These are phyloP conservation scores for Sarotherodon lohbergeri DNA, from an alignment of 2,113 vertebrate species.

Conservation along the genomic window DNA sequence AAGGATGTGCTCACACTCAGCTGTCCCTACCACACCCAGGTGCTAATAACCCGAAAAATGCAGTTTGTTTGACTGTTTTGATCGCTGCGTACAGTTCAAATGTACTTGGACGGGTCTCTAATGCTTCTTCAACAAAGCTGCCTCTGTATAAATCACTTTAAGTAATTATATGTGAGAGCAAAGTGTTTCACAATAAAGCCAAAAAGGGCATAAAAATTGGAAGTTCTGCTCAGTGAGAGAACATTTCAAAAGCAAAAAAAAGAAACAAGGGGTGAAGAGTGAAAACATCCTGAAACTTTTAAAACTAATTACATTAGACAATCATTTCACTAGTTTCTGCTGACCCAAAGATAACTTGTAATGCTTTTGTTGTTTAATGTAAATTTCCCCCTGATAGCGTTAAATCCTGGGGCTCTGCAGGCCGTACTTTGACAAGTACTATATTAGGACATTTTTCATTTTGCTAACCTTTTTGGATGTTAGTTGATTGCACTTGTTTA, in stretches of 20 bases:
- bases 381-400: neutral
- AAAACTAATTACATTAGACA: neutral
- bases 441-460: neutral
- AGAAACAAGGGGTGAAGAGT: accelerated
- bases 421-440: neutral
- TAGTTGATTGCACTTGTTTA: neutral
- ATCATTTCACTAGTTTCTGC: neutral
- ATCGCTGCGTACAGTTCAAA: accelerated
- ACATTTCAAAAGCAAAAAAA: neutral
- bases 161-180: neutral
- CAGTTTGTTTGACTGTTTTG: neutral
- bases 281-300: neutral
- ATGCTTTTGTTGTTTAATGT: neutral
- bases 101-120: accelerated
- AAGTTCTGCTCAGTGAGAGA: neutral
- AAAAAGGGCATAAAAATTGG: neutral
- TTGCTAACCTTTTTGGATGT: neutral
- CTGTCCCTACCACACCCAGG: neutral
- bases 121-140: neutral
- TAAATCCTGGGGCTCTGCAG: neutral
- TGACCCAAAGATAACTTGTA: neutral
- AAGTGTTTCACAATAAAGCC: neutral
- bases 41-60: accelerated
- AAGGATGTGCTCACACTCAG: accelerated
- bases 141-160: neutral